These are phyloP conservation scores for Orthosia gothica DNA, from an alignment of 2,888 invertebrate genomes.

Conservation along the genomic window DNA sequence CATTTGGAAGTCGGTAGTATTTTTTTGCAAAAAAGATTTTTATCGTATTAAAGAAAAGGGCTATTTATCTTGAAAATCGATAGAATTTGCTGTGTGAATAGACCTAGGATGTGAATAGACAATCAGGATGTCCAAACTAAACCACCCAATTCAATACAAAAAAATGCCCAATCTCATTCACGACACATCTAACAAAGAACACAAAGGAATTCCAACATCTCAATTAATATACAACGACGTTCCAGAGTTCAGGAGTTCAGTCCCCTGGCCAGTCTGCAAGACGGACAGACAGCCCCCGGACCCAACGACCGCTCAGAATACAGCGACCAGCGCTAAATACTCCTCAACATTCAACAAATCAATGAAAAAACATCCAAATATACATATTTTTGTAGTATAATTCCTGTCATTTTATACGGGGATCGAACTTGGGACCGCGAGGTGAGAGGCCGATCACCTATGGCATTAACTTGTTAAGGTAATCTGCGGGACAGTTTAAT, in stretches of 20 bases:
- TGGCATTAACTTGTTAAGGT: constrained; percentile 70
- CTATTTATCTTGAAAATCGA: no score
- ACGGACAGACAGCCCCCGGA: constrained; percentile 44
- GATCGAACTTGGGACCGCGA: constrained; percentile 71
- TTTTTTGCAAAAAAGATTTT: no score
- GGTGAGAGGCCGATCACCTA: constrained; percentile 73
- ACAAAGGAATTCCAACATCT: constrained; percentile 30
- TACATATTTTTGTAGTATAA: constrained; percentile 69
- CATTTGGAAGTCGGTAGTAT: no score
- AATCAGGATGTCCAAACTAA: background rate
- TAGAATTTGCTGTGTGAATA: no score
- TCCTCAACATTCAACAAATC: constrained; percentile 51
- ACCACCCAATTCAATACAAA: background rate
- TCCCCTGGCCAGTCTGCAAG: constrained; percentile 28
- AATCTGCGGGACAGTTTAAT: constrained; percentile 52
- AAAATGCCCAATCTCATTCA: background rate
- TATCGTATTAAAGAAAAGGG: no score
- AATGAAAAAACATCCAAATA: constrained; percentile 61
- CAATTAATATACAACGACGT: constrained; percentile 25
- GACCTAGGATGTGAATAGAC: background rate
- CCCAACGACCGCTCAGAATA: constrained; percentile 46
- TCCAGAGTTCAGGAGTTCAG: constrained; percentile 56
- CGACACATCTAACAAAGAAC: constrained; percentile 1
- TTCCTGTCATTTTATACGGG: constrained; percentile 70
- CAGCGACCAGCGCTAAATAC: constrained; percentile 55